These are phyloP conservation scores for Picathartes gymnocephalus DNA, from an alignment of 2,113 vertebrate species.

Conservation along the genomic window DNA sequence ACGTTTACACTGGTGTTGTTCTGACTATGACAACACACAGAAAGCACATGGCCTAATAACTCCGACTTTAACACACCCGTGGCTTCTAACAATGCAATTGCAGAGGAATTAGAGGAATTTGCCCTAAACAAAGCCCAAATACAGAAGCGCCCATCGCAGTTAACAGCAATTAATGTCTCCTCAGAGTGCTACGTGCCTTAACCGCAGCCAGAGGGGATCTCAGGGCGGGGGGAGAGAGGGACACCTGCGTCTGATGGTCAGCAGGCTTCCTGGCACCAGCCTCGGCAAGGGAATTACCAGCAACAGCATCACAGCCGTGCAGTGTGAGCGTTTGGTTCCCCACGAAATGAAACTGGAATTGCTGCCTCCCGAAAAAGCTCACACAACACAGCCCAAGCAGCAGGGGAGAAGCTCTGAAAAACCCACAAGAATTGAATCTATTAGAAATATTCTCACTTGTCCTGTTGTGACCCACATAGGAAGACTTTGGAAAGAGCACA, in stretches of 20 bases:
- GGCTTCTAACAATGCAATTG: conserved; percentile 54
- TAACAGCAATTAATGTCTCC: conserved; percentile 30
- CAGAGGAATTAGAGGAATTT: conserved; percentile 55
- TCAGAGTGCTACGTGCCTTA: conserved; percentile 5
- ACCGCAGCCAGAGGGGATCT: neutral
- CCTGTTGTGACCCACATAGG: neutral
- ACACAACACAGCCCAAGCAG: neutral
- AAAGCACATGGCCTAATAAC: conserved; percentile 50
- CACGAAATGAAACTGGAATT: neutral
- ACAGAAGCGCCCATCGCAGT: neutral
- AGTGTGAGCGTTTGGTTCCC: neutral
- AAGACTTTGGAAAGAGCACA: neutral
- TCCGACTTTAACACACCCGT: conserved; percentile 25
- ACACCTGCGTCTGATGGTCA: neutral
- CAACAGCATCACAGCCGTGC: neutral
- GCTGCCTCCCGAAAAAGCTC: neutral
- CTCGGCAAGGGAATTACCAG: neutral
- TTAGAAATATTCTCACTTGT: conserved; percentile 33
- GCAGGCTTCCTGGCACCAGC: neutral
- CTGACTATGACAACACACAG: conserved; percentile 22
- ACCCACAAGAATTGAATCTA: conserved; percentile 40
- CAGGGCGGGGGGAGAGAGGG: neutral
- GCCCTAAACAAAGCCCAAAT: conserved; percentile 38
- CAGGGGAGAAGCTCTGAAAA: neutral
- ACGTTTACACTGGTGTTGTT: conserved; percentile 9